Base-by-base conservation (phyloP, 2,888 invertebrate genomes). In the Notodonta dromedarius region DNA sequence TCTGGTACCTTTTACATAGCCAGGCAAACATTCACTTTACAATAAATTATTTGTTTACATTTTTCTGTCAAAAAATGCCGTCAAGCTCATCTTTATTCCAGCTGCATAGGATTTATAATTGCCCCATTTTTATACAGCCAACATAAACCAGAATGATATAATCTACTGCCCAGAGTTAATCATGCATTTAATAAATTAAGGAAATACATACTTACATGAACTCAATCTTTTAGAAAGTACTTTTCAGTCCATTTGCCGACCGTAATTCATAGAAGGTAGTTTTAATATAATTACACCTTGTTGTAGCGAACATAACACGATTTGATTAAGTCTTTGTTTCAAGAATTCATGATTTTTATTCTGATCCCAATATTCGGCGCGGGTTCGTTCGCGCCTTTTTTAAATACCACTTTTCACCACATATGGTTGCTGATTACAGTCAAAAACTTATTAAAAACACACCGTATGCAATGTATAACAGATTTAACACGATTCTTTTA, bases 331-430 rank as follows among this genome's bases (percentile, higher is more conserved):
- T 72, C 82, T 86, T 88, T 82, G 85, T 85, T 81, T 78, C 70
- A 69, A 64, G 60, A 71, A 69, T 71, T 76, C 74, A 77, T 81
- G 69, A 63, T 75, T 75, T 76, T 77, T 80, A 80, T 82, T 72
- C 74, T 74, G 69, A 70, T 63, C 72, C 60, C 58, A 74, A 70
- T 73, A 70, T 66, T 74, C 74, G 74, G 79, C 84, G 84, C 84
- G 78, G 76, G 70, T 68, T 69, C 69, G 79, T 93, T 93, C 90
- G 92, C 93, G 93, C 93, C 93, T 90, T 93, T 92, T 93, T 90
- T 75, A 71, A 73, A 74, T 61, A 70, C 69, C 69, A 76, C 70
- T 83, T 85, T 86, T 82, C 70, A 79, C 65, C 71, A 76, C 72
- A 76, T 78, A 61, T 39, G 62, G 67, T 57, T 40, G 46, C 56